Evolutionary conservation across 2,888 invertebrate species (phyloP).

Genomic region (Cenopis cana): DNA sequence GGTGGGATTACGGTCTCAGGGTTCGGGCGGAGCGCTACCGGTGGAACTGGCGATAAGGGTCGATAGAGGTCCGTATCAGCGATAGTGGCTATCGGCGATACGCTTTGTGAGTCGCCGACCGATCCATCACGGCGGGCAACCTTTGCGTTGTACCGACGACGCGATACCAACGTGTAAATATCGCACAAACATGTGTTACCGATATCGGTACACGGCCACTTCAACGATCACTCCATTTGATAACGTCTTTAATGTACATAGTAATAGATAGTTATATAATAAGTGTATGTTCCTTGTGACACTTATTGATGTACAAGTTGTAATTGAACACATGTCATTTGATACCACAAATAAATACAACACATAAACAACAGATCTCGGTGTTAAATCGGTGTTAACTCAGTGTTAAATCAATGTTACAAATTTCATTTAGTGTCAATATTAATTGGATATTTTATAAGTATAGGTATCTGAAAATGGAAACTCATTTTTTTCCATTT

Average conservation of each 20-base stretch:
- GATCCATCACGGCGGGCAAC: slow-evolving; percentile 76
- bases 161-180: slow-evolving; percentile 68
- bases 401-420: no score
- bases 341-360: slow-evolving; percentile 10
- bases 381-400: no score
- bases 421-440: no score
- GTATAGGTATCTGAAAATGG: no score
- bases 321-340: slow-evolving; percentile 13
- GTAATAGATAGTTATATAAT: slow-evolving; percentile 57
- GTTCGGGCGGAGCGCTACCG: slow-evolving; percentile 60
- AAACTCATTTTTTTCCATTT: no score
- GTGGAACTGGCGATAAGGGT: slow-evolving; percentile 50
- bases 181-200: slow-evolving; percentile 76
- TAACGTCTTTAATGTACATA: slow-evolving; percentile 73
- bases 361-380: no score
- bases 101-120: slow-evolving; percentile 81
- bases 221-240: slow-evolving; percentile 69
- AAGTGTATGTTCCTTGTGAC: slow-evolving; percentile 54
- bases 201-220: slow-evolving; percentile 78
- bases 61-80: slow-evolving; percentile 57
- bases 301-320: slow-evolving; percentile 53
- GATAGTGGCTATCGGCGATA: slow-evolving; percentile 75
- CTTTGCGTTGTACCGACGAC: slow-evolving; percentile 77
- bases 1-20: slow-evolving; percentile 69
- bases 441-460: no score